Base-by-base conservation (phyloP, 2,797 vertebrate species). In the Orestias chungarensis region DNA sequence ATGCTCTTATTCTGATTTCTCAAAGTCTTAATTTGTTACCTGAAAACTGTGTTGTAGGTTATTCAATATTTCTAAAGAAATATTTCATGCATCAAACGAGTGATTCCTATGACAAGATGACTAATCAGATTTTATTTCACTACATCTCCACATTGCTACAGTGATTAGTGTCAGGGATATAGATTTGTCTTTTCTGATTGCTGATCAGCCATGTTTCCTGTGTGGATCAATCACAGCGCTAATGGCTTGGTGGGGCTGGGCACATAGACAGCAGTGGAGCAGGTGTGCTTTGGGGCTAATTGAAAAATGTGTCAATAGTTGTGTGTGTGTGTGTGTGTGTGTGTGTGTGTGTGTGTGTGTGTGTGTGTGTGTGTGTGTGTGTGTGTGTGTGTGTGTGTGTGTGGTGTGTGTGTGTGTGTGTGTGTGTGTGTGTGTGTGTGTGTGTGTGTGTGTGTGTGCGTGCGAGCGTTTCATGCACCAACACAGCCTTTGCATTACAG, bases 231-330 rank as follows among this genome's bases (percentile, higher is more conserved):
- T 93, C 94, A 95, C 69, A 91, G 89, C 89, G 81, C 91, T 93
- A 91, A 93, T 93, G 91, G 90, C 81, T 81, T 84, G 86, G 89
- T 91, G 89, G 88, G 57, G 79, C 86, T 23, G 79, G 86, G 83
- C 82, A 78, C 81, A 29, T 83, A 83, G 83, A 84, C 90, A 79
- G 89, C 83, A 64, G 77, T 88, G 92, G 90, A 92, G 94, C 94
- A 95, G 94, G 94, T 94, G 93, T 87, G 88, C 85, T 83, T 62
- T 68, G 71, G 88, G 83, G 85, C 93, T 94, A 94, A 94, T 95
- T 94, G 93, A 93, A 93, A 91, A 93, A 89, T 84, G 81, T 92
- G 91, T 94, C 92, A 87, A 94, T 94, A 93, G 62, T 70, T 67
- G n/a, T 75, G 80, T 46, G 78, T 79, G 8, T 55, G 38, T 64